A percentile compares a stretch with the other conserved stretches of the same genome.
These are phyloP conservation scores for Globia sparganii DNA, from an alignment of 2,888 invertebrate genomes.

Conservation along the genomic window DNA sequence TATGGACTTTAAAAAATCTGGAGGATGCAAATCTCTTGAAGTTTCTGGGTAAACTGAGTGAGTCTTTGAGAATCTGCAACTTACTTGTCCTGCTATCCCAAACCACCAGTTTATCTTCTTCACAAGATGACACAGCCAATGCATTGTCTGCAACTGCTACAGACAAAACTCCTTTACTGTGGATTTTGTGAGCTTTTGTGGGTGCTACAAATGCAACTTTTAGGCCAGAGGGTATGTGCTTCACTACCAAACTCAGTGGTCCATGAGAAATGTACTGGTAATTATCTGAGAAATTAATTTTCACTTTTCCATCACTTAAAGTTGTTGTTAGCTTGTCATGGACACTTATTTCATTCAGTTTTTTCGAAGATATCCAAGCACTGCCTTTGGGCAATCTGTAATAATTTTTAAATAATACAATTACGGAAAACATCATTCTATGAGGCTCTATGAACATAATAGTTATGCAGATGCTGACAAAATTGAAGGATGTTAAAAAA, in stretches of 20 bases:
- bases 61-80: slow-evolving; percentile 32
- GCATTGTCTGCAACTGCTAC: slow-evolving; percentile 91
- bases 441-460: not conserved
- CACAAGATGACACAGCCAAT: slow-evolving; percentile 91
- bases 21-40: not conserved
- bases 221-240: slow-evolving; percentile 82
- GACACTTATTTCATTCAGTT: slow-evolving; percentile 79
- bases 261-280: slow-evolving; percentile 85
- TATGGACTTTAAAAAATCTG: not conserved
- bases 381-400: slow-evolving; percentile 85
- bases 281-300: slow-evolving; percentile 81
- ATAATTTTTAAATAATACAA: not conserved
- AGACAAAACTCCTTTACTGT: slow-evolving; percentile 88
- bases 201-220: slow-evolving; percentile 89
- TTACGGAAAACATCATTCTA: not conserved
- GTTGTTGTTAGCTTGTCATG: slow-evolving; percentile 83
- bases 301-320: slow-evolving; percentile 84
- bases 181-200: slow-evolving; percentile 85
- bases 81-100: slow-evolving; percentile 92
- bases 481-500: not conserved
- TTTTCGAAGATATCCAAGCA: slow-evolving; percentile 89
- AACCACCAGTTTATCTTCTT: slow-evolving; percentile 90
- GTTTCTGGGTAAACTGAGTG: not conserved
- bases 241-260: slow-evolving; percentile 84
- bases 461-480: not conserved